Evolutionary conservation across 1,140 invertebrate genomes (phyloP).

Genomic region (Popillia japonica): DNA sequence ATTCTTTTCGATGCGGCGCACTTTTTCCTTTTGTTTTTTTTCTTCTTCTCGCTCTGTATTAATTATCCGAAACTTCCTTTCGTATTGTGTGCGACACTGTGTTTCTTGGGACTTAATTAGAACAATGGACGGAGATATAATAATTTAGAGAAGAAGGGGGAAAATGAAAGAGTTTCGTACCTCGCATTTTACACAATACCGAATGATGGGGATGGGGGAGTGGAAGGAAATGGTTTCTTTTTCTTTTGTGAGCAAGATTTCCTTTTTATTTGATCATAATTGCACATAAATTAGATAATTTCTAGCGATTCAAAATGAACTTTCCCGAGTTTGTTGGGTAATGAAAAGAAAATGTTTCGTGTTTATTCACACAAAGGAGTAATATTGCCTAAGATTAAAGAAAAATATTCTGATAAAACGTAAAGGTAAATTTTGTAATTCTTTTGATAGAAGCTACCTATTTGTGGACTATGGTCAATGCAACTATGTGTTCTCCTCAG

Average conservation of each 20-base stretch:
- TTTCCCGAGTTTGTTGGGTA: too few relatives aligned
- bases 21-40: slow-evolving; percentile 8
- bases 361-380: too few relatives aligned
- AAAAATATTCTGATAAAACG: too few relatives aligned
- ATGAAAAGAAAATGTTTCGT: too few relatives aligned
- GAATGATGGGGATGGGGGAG: neutral
- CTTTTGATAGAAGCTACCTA: too few relatives aligned
- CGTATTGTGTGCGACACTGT: slow-evolving; percentile 14
- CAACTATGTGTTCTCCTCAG: too few relatives aligned
- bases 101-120: slow-evolving; percentile 11
- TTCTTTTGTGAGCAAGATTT: neutral
- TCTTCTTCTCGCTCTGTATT: slow-evolving; percentile 15
- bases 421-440: too few relatives aligned
- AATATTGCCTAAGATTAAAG: too few relatives aligned
- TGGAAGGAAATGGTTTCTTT: slow-evolving; percentile 20
- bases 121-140: slow-evolving; percentile 8
- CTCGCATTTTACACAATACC: neutral
- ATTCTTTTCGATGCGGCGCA: neutral
- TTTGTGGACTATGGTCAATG: too few relatives aligned
- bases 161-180: neutral
- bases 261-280: neutral
- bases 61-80: slow-evolving; percentile 23
- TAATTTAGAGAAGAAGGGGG: neutral
- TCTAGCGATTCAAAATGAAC: neutral
- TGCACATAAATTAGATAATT: neutral